Evolutionary conservation across 2,888 invertebrate species (phyloP).

Genomic region (Phragmatobia fuliginosa): DNA sequence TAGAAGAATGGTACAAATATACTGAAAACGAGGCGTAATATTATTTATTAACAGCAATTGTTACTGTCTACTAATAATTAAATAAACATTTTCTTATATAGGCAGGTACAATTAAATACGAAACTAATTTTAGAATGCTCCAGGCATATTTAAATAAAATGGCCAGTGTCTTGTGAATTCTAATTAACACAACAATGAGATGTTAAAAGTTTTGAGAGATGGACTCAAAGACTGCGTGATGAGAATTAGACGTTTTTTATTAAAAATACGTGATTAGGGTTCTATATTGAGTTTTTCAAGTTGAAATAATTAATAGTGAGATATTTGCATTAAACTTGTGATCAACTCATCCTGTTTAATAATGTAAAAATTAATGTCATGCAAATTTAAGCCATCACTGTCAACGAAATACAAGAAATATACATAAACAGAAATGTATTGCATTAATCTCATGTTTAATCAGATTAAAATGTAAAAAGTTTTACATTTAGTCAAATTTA

Average conservation of each 20-base stretch:
- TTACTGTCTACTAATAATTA: neutral
- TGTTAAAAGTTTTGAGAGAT: constrained; percentile 47
- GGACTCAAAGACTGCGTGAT: constrained; percentile 47
- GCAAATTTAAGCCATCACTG: constrained; percentile 6
- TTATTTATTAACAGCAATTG: neutral
- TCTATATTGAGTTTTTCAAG: constrained; percentile 22
- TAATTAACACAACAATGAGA: constrained; percentile 52
- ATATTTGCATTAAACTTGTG: neutral
- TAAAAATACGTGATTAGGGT: constrained; percentile 43
- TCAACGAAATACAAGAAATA: constrained; percentile 33
- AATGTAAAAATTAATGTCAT: neutral
- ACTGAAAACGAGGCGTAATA: too few species aligned
- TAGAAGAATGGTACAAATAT: too few species aligned
- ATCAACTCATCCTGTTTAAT: neutral
- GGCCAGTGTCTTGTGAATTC: constrained; percentile 45
- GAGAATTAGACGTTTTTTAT: constrained; percentile 46
- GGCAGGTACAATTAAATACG: constrained; percentile 1
- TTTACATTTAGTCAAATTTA: constrained; percentile 28
- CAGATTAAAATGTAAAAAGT: constrained; percentile 27
- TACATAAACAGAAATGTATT: constrained; percentile 30
- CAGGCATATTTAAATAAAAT: constrained; percentile 39
- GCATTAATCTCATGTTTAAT: constrained; percentile 9
- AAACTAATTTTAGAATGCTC: constrained; percentile 29
- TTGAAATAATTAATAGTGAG: neutral
- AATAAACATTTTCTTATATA: neutral